Conservation (phyloP, 2,888 invertebrate species). For the Caradrina kadenii region DNA sequence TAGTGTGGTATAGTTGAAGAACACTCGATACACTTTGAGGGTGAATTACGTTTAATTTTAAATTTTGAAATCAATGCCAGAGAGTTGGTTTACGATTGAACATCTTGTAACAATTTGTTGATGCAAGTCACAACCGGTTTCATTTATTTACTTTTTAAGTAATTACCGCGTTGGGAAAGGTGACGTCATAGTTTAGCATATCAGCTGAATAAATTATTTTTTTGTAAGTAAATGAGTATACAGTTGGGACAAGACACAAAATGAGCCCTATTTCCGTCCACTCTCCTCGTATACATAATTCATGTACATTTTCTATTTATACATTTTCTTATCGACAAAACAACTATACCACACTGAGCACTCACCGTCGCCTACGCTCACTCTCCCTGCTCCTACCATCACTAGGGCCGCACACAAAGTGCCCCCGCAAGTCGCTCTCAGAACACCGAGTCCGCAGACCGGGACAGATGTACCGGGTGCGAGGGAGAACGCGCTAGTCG, state of each 20-base stretch:
- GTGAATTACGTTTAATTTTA: background rate
- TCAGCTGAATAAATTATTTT: background rate
- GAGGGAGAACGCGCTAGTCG: constrained; percentile 99
- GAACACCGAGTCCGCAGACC: constrained; percentile 99
- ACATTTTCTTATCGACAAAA: too few relatives aligned
- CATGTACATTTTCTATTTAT: background rate
- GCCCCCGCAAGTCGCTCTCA: constrained; percentile 77
- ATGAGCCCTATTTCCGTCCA: background rate
- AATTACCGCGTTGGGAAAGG: too few relatives aligned
- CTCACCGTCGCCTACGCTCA: too few relatives aligned
- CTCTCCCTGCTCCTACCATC: too few relatives aligned
- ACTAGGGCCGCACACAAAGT: constrained; percentile 33
- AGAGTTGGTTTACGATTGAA: too few relatives aligned
- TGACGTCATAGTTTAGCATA: background rate
- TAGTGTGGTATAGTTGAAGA: constrained; percentile 18
- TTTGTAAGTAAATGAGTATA: background rate
- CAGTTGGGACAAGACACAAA: background rate
- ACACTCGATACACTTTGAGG: background rate
- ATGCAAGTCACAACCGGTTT: too few relatives aligned
- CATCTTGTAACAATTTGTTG: too few relatives aligned
- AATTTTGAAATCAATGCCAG: too few relatives aligned
- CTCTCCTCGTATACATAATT: too few relatives aligned
- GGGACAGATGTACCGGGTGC: constrained; percentile 98
- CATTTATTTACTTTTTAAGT: too few relatives aligned
- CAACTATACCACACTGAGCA: background rate